Conservation (phyloP, 2,797 vertebrate genomes). For the Jordanella pulchra region DNA sequence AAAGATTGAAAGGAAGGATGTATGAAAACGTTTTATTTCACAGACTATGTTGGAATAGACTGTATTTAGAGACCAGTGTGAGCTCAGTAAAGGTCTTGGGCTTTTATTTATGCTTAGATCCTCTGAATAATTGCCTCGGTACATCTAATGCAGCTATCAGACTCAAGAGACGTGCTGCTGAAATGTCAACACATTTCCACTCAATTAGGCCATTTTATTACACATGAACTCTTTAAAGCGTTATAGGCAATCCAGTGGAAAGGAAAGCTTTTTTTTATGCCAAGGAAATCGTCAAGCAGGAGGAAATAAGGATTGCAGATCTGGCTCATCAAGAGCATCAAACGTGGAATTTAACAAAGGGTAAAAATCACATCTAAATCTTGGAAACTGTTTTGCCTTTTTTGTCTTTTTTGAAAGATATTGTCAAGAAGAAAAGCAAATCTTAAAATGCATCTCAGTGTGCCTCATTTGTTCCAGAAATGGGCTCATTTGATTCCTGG, state of each 20-base stretch:
- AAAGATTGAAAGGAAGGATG: neutral
- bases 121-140: conserved; percentile 40
- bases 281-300: conserved; percentile 17
- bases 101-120: conserved; percentile 23
- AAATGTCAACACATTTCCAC: conserved; percentile 59
- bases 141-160: conserved; percentile 5
- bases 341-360: conserved; percentile 1
- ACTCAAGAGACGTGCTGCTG: conserved; percentile 25
- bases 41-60: conserved; percentile 15
- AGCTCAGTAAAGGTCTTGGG: neutral
- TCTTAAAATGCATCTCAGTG: conserved; percentile 25
- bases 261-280: conserved; percentile 7
- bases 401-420: conserved; percentile 17
- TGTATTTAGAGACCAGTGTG: neutral
- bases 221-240: conserved; percentile 31
- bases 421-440: conserved; percentile 21
- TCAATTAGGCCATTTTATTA: conserved; percentile 46
- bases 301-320: neutral
- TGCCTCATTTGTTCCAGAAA: conserved; percentile 45
- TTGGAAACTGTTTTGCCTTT: neutral
- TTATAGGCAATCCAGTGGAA: conserved; percentile 23
- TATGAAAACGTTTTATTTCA: neutral
- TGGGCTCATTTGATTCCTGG: conserved; percentile 27
- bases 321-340: neutral
- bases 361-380: neutral